phyloP scores from a whole-genome alignment of 2,113 vertebrate genomes.

The Crypturellus undulatus region DNA sequence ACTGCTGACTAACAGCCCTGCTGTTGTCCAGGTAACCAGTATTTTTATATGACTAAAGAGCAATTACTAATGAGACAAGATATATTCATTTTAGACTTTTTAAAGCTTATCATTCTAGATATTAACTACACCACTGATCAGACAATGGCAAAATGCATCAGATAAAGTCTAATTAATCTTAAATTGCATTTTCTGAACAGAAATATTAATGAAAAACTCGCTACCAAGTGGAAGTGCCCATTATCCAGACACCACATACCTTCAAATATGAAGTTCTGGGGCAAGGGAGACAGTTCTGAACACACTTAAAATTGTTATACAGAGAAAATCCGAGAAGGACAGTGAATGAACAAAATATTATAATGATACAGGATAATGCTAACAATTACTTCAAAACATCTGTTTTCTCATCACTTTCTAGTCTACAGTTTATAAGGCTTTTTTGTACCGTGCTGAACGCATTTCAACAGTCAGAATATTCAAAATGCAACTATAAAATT shows the following conservation, averaged over 20 bases:
- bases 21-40: neutral
- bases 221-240: neutral
- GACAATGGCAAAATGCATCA: neutral
- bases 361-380: neutral
- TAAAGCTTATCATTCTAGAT: neutral
- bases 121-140: neutral
- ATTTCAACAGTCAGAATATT: neutral
- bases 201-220: neutral
- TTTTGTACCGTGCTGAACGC: neutral
- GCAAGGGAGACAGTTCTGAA: neutral
- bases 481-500: neutral
- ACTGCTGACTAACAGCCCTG: conserved; percentile 15
- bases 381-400: too few species aligned
- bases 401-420: neutral
- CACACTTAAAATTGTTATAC: neutral
- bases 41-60: neutral
- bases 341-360: neutral
- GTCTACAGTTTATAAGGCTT: neutral
- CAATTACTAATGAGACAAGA: neutral
- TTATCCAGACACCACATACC: neutral
- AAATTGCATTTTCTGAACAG: neutral
- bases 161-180: neutral
- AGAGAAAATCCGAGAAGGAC: neutral
- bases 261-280: neutral
- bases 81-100: neutral